Evolutionary conservation across 2,113 vertebrate genomes (phyloP).

Genomic region (Cyprinodon variegatus): DNA sequence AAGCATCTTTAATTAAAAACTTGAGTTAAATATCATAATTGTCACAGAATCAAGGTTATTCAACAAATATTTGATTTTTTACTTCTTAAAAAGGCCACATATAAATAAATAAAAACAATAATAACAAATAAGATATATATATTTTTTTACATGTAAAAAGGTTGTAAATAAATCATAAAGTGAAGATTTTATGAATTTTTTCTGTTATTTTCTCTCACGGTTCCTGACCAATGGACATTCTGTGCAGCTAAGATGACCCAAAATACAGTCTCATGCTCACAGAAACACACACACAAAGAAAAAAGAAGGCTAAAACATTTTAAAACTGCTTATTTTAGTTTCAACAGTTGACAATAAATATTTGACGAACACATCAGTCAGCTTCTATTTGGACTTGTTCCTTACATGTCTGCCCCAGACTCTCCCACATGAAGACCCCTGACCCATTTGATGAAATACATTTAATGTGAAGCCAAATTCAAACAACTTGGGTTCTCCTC

Average conservation of each 20-base stretch:
- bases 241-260: constrained; percentile 7
- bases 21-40: neutral
- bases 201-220: neutral
- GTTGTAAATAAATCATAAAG: neutral
- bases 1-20: neutral
- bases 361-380: neutral
- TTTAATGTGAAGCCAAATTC: neutral
- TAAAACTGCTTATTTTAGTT: constrained; percentile 7
- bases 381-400: constrained; percentile 12
- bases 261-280: neutral
- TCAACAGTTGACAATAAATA: constrained; percentile 4
- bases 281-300: constrained; percentile 4
- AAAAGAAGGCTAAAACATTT: constrained; percentile 5
- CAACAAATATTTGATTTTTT: neutral
- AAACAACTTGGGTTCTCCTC: neutral
- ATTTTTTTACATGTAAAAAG: neutral
- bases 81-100: neutral
- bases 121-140: neutral
- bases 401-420: constrained; percentile 16
- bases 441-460: constrained; percentile 15
- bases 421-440: constrained; percentile 18
- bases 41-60: neutral
- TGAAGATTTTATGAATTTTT: neutral
- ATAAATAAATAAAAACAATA: constrained; percentile 9
- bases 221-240: constrained; percentile 8